A percentile compares a stretch with the other conserved stretches of the same genome.
These are phyloP conservation scores for Cryptotermes secundus DNA, from an alignment of 1,140 invertebrate genomes.

Conservation along the genomic window DNA sequence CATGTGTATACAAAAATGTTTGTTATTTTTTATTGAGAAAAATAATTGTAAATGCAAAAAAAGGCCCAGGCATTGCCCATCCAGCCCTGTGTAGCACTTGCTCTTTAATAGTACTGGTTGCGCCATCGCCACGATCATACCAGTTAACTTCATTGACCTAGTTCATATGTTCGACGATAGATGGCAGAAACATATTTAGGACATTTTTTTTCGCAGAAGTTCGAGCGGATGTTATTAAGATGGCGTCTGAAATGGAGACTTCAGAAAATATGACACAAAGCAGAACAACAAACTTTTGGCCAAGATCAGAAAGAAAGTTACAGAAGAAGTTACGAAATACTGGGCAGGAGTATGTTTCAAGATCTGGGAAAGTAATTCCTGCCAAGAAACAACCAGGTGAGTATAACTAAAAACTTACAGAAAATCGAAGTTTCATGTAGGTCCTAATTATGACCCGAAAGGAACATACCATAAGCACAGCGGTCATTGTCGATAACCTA, in stretches of 20 bases:
- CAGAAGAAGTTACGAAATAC: slow-evolving; percentile 50
- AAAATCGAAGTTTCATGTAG: background rate
- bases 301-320: slow-evolving; percentile 47
- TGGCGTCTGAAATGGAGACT: slow-evolving; percentile 33
- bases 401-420: slow-evolving; percentile 23
- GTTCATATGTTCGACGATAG: background rate
- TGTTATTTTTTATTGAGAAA: no score
- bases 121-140: background rate
- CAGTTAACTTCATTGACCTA: background rate
- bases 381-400: slow-evolving; percentile 52
- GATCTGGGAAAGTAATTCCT: slow-evolving; percentile 50
- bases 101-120: background rate
- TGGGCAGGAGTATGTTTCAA: slow-evolving; percentile 50
- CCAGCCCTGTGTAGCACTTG: no score
- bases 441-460: slow-evolving; percentile 8
- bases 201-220: slow-evolving; percentile 25
- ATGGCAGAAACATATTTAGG: background rate
- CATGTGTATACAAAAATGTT: no score
- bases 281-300: slow-evolving; percentile 33
- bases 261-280: slow-evolving; percentile 25
- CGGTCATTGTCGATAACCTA: background rate
- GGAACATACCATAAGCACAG: background rate
- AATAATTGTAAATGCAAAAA: no score
- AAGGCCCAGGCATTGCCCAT: no score
- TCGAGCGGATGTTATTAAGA: slow-evolving; percentile 32